Conservation (phyloP, 2,888 invertebrate genomes). For the Odontomyia ornata region DNA sequence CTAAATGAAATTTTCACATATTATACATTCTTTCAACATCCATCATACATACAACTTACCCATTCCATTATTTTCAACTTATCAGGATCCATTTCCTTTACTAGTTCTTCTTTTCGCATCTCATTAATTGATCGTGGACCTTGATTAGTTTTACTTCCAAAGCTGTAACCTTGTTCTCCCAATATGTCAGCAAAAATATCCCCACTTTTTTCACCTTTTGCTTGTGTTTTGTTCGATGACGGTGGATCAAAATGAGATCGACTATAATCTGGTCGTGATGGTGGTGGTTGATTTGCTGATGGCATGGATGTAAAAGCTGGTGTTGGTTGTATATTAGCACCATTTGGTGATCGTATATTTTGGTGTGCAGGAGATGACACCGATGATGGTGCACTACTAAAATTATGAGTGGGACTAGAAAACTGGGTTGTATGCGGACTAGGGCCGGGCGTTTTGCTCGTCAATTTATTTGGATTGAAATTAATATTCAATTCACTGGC, state of each 20-base stretch:
- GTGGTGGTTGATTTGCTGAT: conserved; percentile 62
- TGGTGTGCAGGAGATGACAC: conserved; percentile 49
- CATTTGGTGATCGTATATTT: conserved; percentile 33
- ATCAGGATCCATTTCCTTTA: conserved; percentile 91
- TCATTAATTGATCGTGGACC: conserved; percentile 90
- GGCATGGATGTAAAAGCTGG: conserved; percentile 50
- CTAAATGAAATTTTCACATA: conserved; percentile 64
- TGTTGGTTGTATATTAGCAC: not conserved
- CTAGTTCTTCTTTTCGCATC: conserved; percentile 88
- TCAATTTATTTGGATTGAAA: conserved; percentile 60
- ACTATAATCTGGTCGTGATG: conserved; percentile 68
- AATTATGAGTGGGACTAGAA: conserved; percentile 63
- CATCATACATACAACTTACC: conserved; percentile 69
- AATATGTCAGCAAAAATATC: conserved; percentile 92
- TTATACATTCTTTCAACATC: conserved; percentile 15
- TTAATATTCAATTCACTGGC: conserved; percentile 62
- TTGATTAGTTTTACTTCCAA: conserved; percentile 76
- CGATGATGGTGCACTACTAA: conserved; percentile 50
- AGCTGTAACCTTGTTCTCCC: conserved; percentile 89
- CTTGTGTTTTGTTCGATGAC: conserved; percentile 55
- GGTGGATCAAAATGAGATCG: conserved; percentile 74
- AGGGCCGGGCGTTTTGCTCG: conserved; percentile 58
- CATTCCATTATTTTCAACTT: conserved; percentile 83
- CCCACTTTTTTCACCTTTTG: conserved; percentile 51
- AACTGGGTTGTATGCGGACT: conserved; percentile 62